Evolutionary conservation across 92 coral and sea anemone species (phyloP).

Genomic region (Umimayanthus chanpuru): DNA sequence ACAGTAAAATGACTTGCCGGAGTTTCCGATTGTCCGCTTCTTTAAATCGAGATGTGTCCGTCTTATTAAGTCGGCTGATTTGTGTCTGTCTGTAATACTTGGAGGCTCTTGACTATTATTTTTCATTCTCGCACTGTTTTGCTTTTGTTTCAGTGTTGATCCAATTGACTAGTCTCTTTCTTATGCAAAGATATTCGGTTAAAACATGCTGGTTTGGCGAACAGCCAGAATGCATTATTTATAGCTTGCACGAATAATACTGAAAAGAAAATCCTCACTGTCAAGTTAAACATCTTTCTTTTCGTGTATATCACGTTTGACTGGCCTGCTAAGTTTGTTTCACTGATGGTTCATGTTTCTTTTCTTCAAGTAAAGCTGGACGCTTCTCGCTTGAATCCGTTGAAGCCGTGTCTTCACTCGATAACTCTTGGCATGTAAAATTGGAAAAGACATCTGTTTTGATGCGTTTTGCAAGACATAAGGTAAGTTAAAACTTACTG

Average conservation of each 20-base stretch:
- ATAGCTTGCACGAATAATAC: background rate
- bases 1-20: no score
- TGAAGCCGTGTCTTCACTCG: no score
- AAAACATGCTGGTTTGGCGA: background rate
- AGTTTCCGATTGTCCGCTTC: no score
- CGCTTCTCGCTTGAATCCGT: no score
- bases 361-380: no score
- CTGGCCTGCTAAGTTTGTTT: background rate
- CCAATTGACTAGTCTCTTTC: conserved; percentile 1
- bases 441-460: background rate
- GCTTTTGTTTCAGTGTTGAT: background rate
- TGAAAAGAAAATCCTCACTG: no score
- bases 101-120: no score
- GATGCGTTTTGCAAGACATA: conserved; percentile 13
- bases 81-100: no score
- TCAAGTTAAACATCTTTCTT: no score
- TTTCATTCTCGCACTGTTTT: background rate
- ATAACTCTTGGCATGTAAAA: background rate
- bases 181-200: background rate
- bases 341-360: no score
- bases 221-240: background rate
- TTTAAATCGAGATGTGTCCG: no score
- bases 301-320: background rate
- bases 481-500: background rate
- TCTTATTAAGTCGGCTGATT: no score